phyloP scores from a whole-genome alignment of 1,140 invertebrate genomes.

The Linepithema humile region DNA sequence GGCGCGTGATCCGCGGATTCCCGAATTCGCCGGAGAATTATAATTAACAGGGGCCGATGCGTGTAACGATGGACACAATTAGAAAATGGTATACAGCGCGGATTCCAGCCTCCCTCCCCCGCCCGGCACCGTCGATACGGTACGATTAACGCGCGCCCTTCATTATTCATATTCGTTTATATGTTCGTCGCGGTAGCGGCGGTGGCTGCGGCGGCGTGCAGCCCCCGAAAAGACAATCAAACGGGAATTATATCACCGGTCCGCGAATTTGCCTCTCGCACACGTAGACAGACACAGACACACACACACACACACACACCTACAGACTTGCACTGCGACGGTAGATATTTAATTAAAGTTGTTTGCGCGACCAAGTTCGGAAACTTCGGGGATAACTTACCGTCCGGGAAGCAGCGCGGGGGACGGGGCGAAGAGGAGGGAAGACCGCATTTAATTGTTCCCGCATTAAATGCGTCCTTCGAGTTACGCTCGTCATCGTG shows the following conservation, averaged over 20 bases:
- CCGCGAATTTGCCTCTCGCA: not conserved
- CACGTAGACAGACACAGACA: not conserved
- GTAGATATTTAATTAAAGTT: conserved; percentile 83
- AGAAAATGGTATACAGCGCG: conserved; percentile 55
- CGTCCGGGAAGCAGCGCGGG: conserved; percentile 21
- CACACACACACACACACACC: not conserved
- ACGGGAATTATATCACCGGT: conserved; percentile 68
- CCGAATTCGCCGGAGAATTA: conserved; percentile 42
- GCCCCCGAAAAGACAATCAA: conserved; percentile 74
- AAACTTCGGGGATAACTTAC: conserved; percentile 81
- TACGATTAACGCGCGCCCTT: conserved; percentile 55
- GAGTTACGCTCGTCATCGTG: conserved; percentile 71
- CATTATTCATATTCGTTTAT: conserved; percentile 67
- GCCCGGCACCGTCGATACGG: not conserved
- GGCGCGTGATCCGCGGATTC: conserved; percentile 29
- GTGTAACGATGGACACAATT: conserved; percentile 62
- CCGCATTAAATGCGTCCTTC: conserved; percentile 69
- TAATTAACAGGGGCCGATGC: conserved; percentile 59
- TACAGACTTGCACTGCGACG: conserved; percentile 30
- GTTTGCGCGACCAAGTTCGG: conserved; percentile 78
- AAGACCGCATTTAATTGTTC: conserved; percentile 78
- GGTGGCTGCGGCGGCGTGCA: not conserved
- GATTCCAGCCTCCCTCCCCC: not conserved
- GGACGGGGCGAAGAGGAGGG: not conserved
- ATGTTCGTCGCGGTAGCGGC: conserved; percentile 20